Evolutionary conservation across 2,888 invertebrate species (phyloP), one percentile per base, ranked within the genome.

Genomic region (Phrixothrix hirtus): DNA sequence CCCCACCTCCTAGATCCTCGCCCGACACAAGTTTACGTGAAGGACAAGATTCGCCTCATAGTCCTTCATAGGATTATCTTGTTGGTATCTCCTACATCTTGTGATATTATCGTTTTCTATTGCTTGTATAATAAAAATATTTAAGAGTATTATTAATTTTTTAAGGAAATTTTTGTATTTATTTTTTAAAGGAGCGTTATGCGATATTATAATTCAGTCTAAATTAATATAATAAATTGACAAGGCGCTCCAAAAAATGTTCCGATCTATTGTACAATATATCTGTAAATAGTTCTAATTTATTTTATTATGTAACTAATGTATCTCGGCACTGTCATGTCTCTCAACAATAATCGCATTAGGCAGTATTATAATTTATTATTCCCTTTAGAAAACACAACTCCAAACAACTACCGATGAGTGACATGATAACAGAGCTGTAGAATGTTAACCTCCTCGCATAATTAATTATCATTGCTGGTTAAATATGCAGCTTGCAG

Each of bases 21-120:
- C 84, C 84, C 16, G 84, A 84, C 73, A 75, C 75, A 10, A 83
- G 82, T 51, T 71, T 82, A 57, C 80, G 82, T 60, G 82, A 82
- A 42, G 74, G 69, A 39, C 67, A 73, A 38, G 77, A 77, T 46
- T 72, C 74, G 38, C 75, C 75, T 11, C 67, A 67, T 49, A 75
- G 75, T 63, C 75, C 75, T 16, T 69, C 72, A 41, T 74, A 71
- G 59, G 57, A 54, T 39, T 31, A 16, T 34, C 13, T 39, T 17
- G 29, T 39, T 13, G 38, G 27, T 29, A 47, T 36, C 47, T 52
- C 50, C 51, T 57, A 57, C 43, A 49, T 53, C 49, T 51, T 55
- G 55, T 55, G 55, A 55, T 55, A 55, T 50, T 50, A 49, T 55
- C 54, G 49, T 44, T 50, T 54, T 46, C 35, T 55, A 50, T 39